Evolutionary conservation across 2,113 vertebrate genomes (phyloP).

Genomic region (Odocoileus hemionus): DNA sequence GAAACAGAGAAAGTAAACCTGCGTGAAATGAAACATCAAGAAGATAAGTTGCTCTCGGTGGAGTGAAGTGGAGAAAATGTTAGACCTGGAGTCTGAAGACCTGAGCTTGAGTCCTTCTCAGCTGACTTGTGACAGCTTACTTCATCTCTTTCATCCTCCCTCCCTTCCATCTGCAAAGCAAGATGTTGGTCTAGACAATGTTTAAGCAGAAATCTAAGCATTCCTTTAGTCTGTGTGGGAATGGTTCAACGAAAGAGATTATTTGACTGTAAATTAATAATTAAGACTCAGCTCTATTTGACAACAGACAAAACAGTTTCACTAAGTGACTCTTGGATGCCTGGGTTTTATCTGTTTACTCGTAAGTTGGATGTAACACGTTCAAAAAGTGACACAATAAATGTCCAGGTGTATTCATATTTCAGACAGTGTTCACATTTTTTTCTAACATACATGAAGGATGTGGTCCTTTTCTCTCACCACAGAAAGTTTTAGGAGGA

Average conservation of each 20-base stretch:
- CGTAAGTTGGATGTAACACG: background rate
- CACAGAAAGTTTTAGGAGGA: background rate
- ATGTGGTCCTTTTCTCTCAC: fast-evolving
- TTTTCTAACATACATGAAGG: background rate
- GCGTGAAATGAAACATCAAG: background rate
- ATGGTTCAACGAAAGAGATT: background rate
- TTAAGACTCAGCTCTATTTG: background rate
- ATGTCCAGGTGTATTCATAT: background rate
- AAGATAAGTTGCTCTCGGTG: background rate
- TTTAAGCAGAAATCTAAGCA: background rate
- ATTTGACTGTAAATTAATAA: background rate
- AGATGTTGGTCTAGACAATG: background rate
- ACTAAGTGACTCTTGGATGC: background rate
- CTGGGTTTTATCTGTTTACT: background rate
- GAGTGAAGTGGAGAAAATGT: background rate
- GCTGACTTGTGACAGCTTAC: background rate
- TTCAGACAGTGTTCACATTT: background rate
- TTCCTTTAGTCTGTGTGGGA: background rate
- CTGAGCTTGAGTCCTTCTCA: background rate
- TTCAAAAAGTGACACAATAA: background rate
- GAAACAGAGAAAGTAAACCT: background rate
- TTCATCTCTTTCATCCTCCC: background rate
- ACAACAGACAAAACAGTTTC: background rate
- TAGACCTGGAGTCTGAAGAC: background rate
- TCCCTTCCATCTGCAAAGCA: background rate